phyloP scores from a whole-genome alignment of 2,797 vertebrate genomes.

The Botia kubotai region DNA sequence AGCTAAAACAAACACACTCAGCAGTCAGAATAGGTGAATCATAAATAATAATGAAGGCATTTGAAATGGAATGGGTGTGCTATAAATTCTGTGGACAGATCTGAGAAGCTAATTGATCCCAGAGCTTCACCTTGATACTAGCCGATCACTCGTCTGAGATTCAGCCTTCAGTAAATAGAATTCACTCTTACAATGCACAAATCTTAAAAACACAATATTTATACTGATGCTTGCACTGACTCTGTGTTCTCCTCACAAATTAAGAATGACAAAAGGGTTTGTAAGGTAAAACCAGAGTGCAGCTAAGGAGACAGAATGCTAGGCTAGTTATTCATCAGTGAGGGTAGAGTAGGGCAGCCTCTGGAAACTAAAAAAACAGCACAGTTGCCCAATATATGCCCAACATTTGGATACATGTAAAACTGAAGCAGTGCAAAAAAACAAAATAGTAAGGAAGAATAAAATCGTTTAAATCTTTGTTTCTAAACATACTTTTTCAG shows the following conservation, averaged over 20 bases:
- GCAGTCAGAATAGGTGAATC: constrained; percentile 55
- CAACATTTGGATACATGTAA: background rate
- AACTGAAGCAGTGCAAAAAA: background rate
- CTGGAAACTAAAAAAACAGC: background rate
- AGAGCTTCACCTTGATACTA: constrained; percentile 51
- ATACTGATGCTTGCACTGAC: background rate
- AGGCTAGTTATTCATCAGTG: constrained; percentile 12
- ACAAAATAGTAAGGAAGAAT: background rate
- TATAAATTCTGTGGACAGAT: constrained; percentile 48
- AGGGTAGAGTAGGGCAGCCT: constrained; percentile 5
- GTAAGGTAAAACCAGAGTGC: background rate
- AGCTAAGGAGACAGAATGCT: background rate
- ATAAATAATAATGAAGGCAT: constrained; percentile 63
- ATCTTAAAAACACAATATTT: constrained; percentile 11
- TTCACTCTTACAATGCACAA: background rate
- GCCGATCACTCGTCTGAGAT: constrained; percentile 16
- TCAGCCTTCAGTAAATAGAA: background rate
- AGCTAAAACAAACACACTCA: background rate
- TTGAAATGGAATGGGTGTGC: constrained; percentile 56
- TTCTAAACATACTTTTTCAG: background rate
- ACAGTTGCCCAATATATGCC: background rate
- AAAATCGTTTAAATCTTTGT: background rate
- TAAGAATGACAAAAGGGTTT: background rate
- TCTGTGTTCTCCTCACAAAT: background rate
- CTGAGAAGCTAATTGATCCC: constrained; percentile 66